phyloP scores from a whole-genome alignment of 2,888 invertebrate species.

The Scaptomyza cyrtandrae region DNA sequence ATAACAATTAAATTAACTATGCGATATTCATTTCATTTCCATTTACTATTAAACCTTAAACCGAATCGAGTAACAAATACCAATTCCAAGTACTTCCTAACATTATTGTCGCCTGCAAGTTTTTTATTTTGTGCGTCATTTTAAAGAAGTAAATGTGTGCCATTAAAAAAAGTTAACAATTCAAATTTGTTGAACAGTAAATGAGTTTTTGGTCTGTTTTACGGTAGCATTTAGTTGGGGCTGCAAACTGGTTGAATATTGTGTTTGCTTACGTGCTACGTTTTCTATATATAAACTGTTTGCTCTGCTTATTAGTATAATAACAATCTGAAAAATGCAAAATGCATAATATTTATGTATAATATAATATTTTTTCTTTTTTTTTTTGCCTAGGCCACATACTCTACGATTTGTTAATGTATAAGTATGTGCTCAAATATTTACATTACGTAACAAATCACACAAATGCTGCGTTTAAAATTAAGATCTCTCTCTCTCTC shows the following conservation, averaged over 20 bases:
- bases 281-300: constrained; percentile 1
- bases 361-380: constrained; percentile 3
- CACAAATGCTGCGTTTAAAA: constrained; percentile 75
- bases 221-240: constrained; percentile 4
- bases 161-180: constrained; percentile 37
- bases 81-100: constrained; percentile 59
- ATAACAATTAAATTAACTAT: constrained; percentile 56
- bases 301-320: constrained; percentile 36
- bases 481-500: constrained; percentile 49
- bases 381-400: constrained; percentile 17
- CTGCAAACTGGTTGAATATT: constrained; percentile 7
- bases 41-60: constrained; percentile 43
- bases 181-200: constrained; percentile 18
- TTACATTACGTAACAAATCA: constrained; percentile 71
- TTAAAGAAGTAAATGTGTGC: constrained; percentile 38
- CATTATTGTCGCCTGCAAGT: constrained; percentile 70
- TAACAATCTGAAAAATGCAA: constrained; percentile 56
- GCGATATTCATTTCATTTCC: constrained; percentile 37
- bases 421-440: constrained; percentile 39
- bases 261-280: constrained; percentile 34
- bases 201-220: constrained; percentile 15
- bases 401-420: constrained; percentile 1
- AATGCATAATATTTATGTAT: constrained; percentile 48
- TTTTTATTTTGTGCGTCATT: constrained; percentile 41
- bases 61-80: constrained; percentile 62